Conservation (phyloP, 2,113 vertebrate genomes). For the Lampris incognitus region DNA sequence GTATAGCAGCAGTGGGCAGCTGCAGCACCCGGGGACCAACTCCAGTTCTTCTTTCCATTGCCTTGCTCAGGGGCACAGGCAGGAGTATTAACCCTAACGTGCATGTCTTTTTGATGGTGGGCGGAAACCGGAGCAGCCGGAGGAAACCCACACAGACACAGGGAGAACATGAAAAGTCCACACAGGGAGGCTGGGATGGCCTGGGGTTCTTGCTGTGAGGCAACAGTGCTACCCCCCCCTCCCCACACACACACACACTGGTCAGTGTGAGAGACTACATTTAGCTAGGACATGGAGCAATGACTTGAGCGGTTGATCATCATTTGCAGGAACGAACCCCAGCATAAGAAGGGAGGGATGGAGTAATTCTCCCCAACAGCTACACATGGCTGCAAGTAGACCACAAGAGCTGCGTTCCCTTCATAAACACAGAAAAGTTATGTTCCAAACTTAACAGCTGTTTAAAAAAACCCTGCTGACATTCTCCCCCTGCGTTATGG, state of each 20-base stretch:
- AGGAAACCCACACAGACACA: too few relatives aligned
- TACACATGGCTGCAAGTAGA: background rate
- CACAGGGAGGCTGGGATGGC: too few relatives aligned
- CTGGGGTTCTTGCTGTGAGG: too few relatives aligned
- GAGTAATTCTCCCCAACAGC: background rate
- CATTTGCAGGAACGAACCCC: background rate
- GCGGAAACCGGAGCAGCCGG: too few relatives aligned
- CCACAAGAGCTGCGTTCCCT: conserved; percentile 13
- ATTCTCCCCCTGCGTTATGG: conserved; percentile 38
- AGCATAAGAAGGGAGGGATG: background rate
- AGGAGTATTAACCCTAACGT: too few relatives aligned
- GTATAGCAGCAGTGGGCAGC: too few relatives aligned
- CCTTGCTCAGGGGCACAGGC: too few relatives aligned
- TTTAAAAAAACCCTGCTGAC: conserved; percentile 27
- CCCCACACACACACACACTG: background rate
- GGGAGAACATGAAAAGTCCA: too few relatives aligned
- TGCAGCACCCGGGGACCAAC: too few relatives aligned
- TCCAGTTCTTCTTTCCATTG: too few relatives aligned
- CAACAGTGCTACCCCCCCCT: too few relatives aligned
- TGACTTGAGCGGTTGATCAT: background rate
- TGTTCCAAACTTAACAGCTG: conserved; percentile 65
- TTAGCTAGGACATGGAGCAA: background rate
- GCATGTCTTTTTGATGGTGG: too few relatives aligned
- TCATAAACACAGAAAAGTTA: conserved; percentile 39
- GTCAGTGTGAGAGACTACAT: background rate